A percentile compares a stretch with the other conserved stretches of the same genome.
These are phyloP conservation scores for Nomada flava DNA, from an alignment of 2,888 invertebrate species.

Conservation along the genomic window DNA sequence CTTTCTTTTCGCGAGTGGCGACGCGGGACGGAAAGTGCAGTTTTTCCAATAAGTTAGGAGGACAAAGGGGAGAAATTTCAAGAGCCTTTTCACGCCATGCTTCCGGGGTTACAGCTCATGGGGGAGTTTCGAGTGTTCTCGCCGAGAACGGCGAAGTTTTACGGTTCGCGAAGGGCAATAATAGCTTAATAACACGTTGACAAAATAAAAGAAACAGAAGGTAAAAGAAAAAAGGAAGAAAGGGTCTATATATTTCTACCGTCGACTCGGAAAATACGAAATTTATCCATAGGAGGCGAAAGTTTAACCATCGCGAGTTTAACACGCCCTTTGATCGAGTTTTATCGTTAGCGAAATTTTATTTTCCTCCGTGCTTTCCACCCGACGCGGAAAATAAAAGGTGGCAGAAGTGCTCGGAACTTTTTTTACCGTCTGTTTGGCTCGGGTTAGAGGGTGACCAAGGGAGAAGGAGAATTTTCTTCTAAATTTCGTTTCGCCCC, in stretches of 20 bases:
- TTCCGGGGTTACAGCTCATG: constrained; percentile 18
- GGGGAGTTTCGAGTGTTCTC: constrained; percentile 23
- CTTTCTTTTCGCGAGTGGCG: not conserved
- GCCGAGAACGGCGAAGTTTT: constrained; percentile 28
- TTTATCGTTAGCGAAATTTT: constrained; percentile 40
- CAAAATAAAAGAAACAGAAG: constrained; percentile 28
- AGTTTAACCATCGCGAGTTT: constrained; percentile 13
- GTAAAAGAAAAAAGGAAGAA: not conserved
- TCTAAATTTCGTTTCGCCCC: constrained; percentile 11
- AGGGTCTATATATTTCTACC: no score
- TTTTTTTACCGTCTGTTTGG: not conserved
- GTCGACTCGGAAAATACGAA: not conserved
- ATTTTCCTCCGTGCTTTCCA: not conserved
- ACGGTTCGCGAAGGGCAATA: constrained; percentile 33
- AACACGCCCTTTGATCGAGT: constrained; percentile 38
- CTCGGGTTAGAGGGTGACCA: not conserved
- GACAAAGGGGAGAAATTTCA: constrained; percentile 24
- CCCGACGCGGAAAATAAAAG: not conserved
- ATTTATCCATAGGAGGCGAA: constrained; percentile 16
- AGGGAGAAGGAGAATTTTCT: not conserved
- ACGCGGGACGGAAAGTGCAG: not conserved
- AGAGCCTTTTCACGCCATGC: not conserved
- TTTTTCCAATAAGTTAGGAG: not conserved
- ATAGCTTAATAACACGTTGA: constrained; percentile 49
- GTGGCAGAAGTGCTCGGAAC: not conserved